Base-by-base conservation (phyloP, 2,888 invertebrate genomes). In the Listrodromus nycthemerus region DNA sequence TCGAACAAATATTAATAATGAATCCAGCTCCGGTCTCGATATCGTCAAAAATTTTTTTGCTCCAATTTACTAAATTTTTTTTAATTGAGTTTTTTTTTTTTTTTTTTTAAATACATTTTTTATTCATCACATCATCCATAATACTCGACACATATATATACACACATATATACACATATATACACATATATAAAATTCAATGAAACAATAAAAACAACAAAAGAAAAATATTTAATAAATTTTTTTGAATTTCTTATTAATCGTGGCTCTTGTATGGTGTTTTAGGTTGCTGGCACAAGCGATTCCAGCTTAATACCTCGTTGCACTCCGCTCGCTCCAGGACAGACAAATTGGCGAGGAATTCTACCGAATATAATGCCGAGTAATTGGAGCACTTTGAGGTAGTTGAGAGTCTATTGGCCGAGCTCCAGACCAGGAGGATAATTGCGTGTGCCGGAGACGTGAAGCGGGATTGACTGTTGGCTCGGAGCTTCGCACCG, bases 351-450 rank as follows among this genome's bases (percentile, higher is more conserved):
- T 41, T 41, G 41, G 10, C 41, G 41, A 41, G n/a, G 52, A 13
- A 52, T 52, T 50, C 16, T 27, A 33, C 52, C 70, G 70, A 70
- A 52, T 70, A 52, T 55, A 70, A 70, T 52, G 70, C 37, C 52
- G 52, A 70, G 52, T 70, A 70, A 70, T 70, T 70, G 52, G 52
- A 48, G 19, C 6, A 41, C 45, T 45, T 45, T 21, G 21, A 33
- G 55, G 21, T 24, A 33, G 52, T 55, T 52, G 21, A 33, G 52
- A 37, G 30, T 52, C 13, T 70, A 70, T 70, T 70, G 55, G 33
- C 70, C n/a, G 30, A 52, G 19, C 37, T 50, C 19, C 33, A 33
- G 37, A n/a, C 52, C 24, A 4, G 33, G 37, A 33, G 33, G 48
- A 74, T 74, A 74, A 61, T 74, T 63, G 50, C 48, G 63, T 21